Evolutionary conservation across 2,797 vertebrate genomes (phyloP).

Genomic region (Luscinia megarhynchos): DNA sequence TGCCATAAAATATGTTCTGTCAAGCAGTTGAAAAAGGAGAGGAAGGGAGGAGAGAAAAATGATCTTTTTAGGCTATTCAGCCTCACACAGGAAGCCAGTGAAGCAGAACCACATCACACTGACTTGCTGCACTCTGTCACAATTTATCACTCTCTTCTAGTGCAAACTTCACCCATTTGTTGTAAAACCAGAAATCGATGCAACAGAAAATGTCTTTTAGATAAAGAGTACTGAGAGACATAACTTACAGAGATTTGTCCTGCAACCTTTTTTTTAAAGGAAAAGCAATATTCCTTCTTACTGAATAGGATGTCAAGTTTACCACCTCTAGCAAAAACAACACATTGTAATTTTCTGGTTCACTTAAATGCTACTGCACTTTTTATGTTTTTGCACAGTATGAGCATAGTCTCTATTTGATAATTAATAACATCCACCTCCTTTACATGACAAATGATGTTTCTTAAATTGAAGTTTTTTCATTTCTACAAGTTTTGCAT

Average conservation of each 20-base stretch:
- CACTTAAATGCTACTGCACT: neutral
- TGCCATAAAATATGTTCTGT: neutral
- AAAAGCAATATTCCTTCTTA: neutral
- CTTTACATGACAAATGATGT: neutral
- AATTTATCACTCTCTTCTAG: neutral
- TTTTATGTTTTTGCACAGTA: neutral
- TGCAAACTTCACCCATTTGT: neutral
- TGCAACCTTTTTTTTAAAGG: neutral
- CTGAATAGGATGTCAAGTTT: neutral
- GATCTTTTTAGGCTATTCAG: neutral
- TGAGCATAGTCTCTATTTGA: neutral
- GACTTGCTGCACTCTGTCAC: neutral
- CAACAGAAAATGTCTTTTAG: neutral
- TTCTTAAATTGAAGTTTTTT: neutral
- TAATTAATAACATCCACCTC: conserved; percentile 22
- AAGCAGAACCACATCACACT: neutral
- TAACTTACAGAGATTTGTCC: neutral
- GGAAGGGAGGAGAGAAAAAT: neutral
- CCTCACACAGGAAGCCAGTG: neutral
- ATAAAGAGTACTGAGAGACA: neutral
- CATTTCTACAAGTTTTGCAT: neutral
- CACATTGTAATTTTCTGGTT: conserved; percentile 14
- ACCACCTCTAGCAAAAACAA: neutral
- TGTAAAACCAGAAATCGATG: neutral
- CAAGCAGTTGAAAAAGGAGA: neutral